A percentile compares a stretch with the other conserved stretches of the same genome.
phyloP scores from a whole-genome alignment of 2,797 vertebrate genomes.

The Danio kyathit region DNA sequence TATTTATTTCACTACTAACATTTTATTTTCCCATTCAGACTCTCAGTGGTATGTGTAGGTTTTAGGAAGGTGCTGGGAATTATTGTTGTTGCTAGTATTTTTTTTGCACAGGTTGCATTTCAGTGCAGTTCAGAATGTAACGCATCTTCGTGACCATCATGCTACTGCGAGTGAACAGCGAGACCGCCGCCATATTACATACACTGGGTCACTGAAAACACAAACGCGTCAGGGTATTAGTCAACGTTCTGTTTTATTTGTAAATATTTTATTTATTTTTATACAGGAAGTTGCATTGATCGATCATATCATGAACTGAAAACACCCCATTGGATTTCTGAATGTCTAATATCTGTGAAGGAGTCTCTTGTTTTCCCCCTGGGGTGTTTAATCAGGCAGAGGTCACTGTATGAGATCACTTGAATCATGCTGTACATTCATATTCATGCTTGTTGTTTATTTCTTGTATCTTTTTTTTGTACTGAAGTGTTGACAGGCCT shows the following conservation, averaged over 20 bases:
- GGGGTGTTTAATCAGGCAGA: not conserved
- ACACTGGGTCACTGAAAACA: slow-evolving; percentile 50
- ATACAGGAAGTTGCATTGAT: slow-evolving; percentile 29
- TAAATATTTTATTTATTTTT: slow-evolving; percentile 65
- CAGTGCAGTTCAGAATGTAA: slow-evolving; percentile 29
- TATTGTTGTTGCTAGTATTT: not conserved
- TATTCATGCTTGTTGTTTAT: slow-evolving; percentile 15
- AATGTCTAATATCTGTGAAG: slow-evolving; percentile 39
- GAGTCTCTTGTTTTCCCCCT: not conserved
- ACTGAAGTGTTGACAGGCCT: not conserved
- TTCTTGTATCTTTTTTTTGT: not conserved
- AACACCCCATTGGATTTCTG: not conserved
- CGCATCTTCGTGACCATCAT: not conserved
- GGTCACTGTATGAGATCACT: slow-evolving; percentile 32
- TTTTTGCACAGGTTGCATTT: slow-evolving; percentile 41
- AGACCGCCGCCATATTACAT: slow-evolving; percentile 14
- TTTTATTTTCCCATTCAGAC: slow-evolving; percentile 47
- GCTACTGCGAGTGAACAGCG: not conserved
- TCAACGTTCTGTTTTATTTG: slow-evolving; percentile 37
- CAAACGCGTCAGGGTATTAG: slow-evolving; percentile 42
- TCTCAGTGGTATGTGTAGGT: not conserved
- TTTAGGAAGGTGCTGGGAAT: not conserved
- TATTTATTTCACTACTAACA: slow-evolving; percentile 31
- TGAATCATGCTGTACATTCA: slow-evolving; percentile 25
- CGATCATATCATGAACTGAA: slow-evolving; percentile 44